phyloP scores from a whole-genome alignment of 2,797 vertebrate genomes.

The Serranus cabrilla region DNA sequence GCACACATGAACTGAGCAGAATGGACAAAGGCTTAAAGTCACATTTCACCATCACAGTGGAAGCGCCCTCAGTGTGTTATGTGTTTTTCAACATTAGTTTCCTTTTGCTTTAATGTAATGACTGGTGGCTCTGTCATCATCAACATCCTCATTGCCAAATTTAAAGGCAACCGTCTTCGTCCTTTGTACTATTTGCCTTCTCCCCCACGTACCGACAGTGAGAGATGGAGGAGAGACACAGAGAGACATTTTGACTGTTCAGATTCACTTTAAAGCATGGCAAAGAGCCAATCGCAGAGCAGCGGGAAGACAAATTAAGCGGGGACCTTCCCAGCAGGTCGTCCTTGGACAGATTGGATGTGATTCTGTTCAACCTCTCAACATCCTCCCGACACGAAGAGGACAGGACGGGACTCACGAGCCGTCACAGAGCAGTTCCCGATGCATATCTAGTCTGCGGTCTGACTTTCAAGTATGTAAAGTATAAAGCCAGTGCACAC shows the following conservation, averaged over 20 bases:
- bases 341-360: conserved; percentile 78
- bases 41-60: conserved; percentile 63
- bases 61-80: conserved; percentile 33
- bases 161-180: conserved; percentile 56
- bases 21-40: conserved; percentile 42
- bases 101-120: conserved; percentile 47
- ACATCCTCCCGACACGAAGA: conserved; percentile 62
- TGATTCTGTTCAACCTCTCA: conserved; percentile 74
- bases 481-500: conserved; percentile 44
- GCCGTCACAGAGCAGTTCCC: conserved; percentile 38
- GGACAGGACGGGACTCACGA: conserved; percentile 59
- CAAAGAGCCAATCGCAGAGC: conserved; percentile 71
- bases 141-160: conserved; percentile 47
- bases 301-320: conserved; percentile 77
- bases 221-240: conserved; percentile 48
- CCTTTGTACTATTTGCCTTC: conserved; percentile 51
- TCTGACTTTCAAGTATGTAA: conserved; percentile 64
- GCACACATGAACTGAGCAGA: conserved; percentile 26
- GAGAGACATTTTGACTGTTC: conserved; percentile 69
- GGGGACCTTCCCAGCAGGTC: conserved; percentile 75
- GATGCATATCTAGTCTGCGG: conserved; percentile 20
- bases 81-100: conserved; percentile 36
- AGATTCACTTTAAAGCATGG: conserved; percentile 76
- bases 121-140: conserved; percentile 58
- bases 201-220: conserved; percentile 30